Percentiles rank a stretch among this genome's conserved stretches.
Conservation (phyloP, 1,140 invertebrate genomes). For the Penaeus vannamei region DNA sequence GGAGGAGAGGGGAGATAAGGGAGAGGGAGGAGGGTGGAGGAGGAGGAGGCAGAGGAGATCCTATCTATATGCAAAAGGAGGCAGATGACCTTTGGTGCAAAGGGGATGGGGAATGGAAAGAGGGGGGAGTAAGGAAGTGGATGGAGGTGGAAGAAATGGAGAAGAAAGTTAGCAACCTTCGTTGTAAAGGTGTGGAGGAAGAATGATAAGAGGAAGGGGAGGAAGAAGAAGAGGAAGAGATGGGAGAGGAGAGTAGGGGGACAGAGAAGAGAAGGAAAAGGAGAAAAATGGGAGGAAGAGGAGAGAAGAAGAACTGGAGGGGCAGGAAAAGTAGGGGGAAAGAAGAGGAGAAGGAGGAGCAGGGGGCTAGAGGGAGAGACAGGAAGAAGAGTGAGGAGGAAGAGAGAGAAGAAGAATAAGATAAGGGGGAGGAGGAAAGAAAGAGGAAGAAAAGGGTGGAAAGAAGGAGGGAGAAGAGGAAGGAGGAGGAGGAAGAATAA, state of each 20-base stretch:
- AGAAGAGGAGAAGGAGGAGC: too few species aligned
- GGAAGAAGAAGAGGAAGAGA: too few species aligned
- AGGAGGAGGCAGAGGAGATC: conserved; percentile 90
- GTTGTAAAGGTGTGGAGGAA: too few species aligned
- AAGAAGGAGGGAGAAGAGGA: too few species aligned
- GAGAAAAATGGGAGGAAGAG: too few species aligned
- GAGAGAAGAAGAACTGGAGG: too few species aligned
- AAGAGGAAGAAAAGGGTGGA: conserved; percentile 77
- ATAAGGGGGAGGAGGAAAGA: conserved; percentile 96
- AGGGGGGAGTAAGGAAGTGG: background rate
- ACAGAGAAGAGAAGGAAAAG: too few species aligned
- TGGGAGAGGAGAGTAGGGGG: too few species aligned
- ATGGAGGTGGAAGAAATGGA: background rate
- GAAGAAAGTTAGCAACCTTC: too few species aligned
- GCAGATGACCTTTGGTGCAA: conserved; percentile 98
- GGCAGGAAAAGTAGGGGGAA: too few species aligned
- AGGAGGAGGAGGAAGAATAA: background rate
- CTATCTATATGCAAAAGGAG: conserved; percentile 96
- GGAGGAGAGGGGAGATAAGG: conserved; percentile 71
- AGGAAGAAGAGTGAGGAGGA: conserved; percentile 82
- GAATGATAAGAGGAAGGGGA: too few species aligned
- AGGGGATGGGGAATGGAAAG: conserved; percentile 74
- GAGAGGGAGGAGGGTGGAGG: conserved; percentile 82
- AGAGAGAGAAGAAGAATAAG: conserved; percentile 73
- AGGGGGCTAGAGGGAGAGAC: too few species aligned